Evolutionary conservation across 1,140 invertebrate species (phyloP), one percentile per base, ranked within the genome.

Genomic region (Akabosia matsudoensis): DNA sequence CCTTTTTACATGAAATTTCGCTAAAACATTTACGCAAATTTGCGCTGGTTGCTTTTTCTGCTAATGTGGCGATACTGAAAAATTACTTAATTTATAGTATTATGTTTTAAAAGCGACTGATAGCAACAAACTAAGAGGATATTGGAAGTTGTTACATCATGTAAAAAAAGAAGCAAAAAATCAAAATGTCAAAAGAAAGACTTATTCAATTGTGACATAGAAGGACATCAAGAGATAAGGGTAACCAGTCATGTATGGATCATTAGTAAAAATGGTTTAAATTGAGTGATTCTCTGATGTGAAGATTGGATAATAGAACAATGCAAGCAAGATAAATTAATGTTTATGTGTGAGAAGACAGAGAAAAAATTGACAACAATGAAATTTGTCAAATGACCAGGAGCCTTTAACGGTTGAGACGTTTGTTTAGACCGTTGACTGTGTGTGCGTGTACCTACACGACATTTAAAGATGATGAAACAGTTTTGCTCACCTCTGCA

Each of bases 271-370:
- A 67, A 67, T 67, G 61, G 61, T 7, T 67, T 30, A 30, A 67
- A 67, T 67, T 67, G 61, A 67, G 61, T 67, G 61, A 67, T 30
- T 67, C n/a, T n/a, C n/a, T 61, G 24, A 4, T 61, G 54, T 61
- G 14, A 61, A 61, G 54, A 67, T 31, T 67, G 24, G 24, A 67
- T 31, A 67, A 67, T 30, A 56, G 14, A 24, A 13, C 24, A 10
- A 7, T 45, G 18, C 37, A 45, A 7, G 7, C 18, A 10, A 45
- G 18, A 45, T 10, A 45, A n/a, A n/a, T n/a, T n/a, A n/a, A n/a
- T n/a, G n/a, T n/a, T n/a, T n/a, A n/a, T n/a, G n/a, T n/a, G n/a
- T n/a, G n/a, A n/a, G n/a, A n/a, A n/a, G n/a, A n/a, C n/a, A n/a
- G n/a, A n/a, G n/a, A n/a, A n/a, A n/a, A n/a, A n/a, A n/a, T n/a